phyloP scores from a whole-genome alignment of 2,888 invertebrate genomes.

The Caenorhabditis sp. region DNA sequence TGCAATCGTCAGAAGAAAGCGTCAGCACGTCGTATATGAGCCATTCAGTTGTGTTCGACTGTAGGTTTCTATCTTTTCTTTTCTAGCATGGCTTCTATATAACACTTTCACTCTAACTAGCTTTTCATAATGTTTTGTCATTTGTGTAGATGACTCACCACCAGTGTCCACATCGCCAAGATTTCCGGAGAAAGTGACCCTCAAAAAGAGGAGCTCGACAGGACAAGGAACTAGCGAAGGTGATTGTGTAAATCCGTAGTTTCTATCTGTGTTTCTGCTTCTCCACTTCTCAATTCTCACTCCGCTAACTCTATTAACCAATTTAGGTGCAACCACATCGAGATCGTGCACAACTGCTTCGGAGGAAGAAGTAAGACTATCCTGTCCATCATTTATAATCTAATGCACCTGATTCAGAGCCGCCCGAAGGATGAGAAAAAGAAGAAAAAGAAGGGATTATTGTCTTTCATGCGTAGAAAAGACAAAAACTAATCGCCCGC shows the following conservation, averaged over 20 bases:
- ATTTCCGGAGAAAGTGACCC: constrained; percentile 17
- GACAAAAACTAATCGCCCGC: constrained; percentile 17
- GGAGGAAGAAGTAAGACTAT: constrained; percentile 42
- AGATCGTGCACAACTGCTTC: constrained; percentile 45
- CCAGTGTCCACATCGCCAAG: constrained; percentile 20
- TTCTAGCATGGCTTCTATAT: constrained; percentile 16
- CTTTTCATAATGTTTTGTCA: constrained; percentile 1
- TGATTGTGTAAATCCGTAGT: constrained; percentile 24
- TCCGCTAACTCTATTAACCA: background rate
- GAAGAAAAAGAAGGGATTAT: constrained; percentile 63
- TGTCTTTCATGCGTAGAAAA: constrained; percentile 61
- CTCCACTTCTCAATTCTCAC: background rate
- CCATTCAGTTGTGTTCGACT: constrained; percentile 52
- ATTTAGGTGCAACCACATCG: constrained; percentile 42
- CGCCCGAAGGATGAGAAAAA: constrained; percentile 53
- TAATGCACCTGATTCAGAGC: constrained; percentile 25
- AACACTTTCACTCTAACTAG: constrained; percentile 23
- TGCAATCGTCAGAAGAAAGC: constrained; percentile 43
- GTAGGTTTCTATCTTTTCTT: constrained; percentile 43
- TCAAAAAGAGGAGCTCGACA: background rate
- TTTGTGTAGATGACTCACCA: constrained; percentile 34
- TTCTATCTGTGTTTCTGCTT: background rate
- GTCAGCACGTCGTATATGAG: constrained; percentile 46
- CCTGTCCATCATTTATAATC: background rate
- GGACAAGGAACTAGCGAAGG: constrained; percentile 32